Percentiles rank a stretch among this genome's conserved stretches.
phyloP scores from a whole-genome alignment of 2,888 invertebrate genomes.

The Ethmia dodecea region DNA sequence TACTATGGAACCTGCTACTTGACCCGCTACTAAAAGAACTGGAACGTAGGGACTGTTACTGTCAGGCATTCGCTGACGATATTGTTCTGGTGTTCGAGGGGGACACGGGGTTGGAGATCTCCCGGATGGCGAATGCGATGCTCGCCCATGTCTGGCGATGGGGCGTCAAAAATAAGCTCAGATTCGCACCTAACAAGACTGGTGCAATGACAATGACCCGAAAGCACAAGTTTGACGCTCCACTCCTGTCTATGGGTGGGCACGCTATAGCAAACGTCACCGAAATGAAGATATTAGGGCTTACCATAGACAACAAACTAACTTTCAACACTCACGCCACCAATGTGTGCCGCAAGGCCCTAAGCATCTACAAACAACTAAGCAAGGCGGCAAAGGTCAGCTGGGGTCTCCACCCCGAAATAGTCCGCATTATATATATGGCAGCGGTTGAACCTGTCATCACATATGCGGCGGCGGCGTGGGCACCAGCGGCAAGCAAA shows the following conservation, averaged over 20 bases:
- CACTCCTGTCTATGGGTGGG: slow-evolving; percentile 6
- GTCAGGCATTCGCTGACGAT: slow-evolving; percentile 23
- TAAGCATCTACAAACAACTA: slow-evolving; percentile 4
- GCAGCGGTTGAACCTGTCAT: slow-evolving; percentile 8
- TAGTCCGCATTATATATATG: slow-evolving; percentile 2
- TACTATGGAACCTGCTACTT: slow-evolving; percentile 18
- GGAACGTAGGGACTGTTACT: not conserved
- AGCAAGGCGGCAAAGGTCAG: slow-evolving; percentile 1
- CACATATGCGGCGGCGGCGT: slow-evolving; percentile 12
- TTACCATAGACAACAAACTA: slow-evolving; percentile 12
- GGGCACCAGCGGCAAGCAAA: slow-evolving; percentile 10
- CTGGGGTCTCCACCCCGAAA: slow-evolving; percentile 8
- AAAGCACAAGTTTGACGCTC: slow-evolving; percentile 3
- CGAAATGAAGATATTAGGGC: slow-evolving; percentile 15
- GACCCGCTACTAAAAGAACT: slow-evolving; percentile 10
- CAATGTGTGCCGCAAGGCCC: not conserved
- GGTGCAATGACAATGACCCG: slow-evolving; percentile 11
- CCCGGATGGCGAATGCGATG: not conserved
- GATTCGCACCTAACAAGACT: slow-evolving; percentile 16
- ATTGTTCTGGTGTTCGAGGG: slow-evolving; percentile 10
- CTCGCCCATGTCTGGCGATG: slow-evolving; percentile 7
- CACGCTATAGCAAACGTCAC: not conserved
- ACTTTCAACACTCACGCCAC: slow-evolving; percentile 5
- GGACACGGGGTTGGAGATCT: not conserved
- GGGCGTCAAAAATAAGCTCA: slow-evolving; percentile 14